Conservation (phyloP, 2,888 invertebrate genomes). For the Sphaerophoria taeniata region DNA sequence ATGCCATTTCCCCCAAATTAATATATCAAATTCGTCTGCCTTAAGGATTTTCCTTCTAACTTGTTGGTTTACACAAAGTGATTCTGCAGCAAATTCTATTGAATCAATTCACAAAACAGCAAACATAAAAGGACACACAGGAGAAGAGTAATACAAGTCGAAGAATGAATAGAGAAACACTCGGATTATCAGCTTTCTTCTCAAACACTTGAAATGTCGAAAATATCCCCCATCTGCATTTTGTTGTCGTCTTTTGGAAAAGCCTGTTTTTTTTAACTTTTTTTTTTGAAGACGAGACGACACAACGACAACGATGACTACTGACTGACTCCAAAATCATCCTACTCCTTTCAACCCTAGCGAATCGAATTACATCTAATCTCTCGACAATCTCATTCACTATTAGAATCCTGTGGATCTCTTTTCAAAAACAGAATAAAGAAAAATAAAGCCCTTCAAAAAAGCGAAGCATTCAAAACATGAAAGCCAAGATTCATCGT, state of each 20-base stretch:
- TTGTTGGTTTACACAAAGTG: conserved; percentile 63
- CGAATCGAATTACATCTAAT: conserved; percentile 74
- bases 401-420: conserved; percentile 69
- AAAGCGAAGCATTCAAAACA: conserved; percentile 72
- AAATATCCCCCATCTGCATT: conserved; percentile 23
- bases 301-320: conserved; percentile 13
- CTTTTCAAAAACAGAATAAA: conserved; percentile 34
- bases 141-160: neutral
- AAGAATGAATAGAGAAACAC: conserved; percentile 22
- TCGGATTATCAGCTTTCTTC: conserved; percentile 52
- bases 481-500: conserved; percentile 73
- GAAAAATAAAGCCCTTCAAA: conserved; percentile 51
- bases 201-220: conserved; percentile 47
- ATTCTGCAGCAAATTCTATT: conserved; percentile 56
- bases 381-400: conserved; percentile 70
- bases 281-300: conserved; percentile 4
- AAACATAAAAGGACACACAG: neutral
- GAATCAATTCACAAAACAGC: conserved; percentile 42
- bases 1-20: conserved; percentile 27
- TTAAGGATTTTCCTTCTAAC: conserved; percentile 35
- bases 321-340: conserved; percentile 40
- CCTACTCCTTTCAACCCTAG: conserved; percentile 61
- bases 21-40: conserved; percentile 34
- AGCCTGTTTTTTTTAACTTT: neutral
- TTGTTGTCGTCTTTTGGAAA: neutral